These are phyloP conservation scores for Passer montanus DNA, from an alignment of 2,113 vertebrate species.

Conservation along the genomic window DNA sequence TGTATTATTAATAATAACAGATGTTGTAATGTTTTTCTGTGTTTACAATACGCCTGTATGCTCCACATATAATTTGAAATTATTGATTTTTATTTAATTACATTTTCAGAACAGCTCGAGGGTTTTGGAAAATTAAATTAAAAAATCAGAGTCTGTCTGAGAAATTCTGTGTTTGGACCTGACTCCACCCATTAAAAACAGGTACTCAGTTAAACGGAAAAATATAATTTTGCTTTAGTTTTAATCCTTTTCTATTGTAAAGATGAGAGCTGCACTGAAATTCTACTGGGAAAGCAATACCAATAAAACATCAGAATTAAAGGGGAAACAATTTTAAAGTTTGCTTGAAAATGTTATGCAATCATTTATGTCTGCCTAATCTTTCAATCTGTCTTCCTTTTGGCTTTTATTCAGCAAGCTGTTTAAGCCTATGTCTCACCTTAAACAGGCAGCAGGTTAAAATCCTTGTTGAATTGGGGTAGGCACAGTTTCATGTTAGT, in stretches of 20 bases:
- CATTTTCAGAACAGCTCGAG: not conserved
- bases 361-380: not conserved
- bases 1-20: not conserved
- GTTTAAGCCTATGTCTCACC: not conserved
- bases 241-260: not conserved
- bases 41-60: not conserved
- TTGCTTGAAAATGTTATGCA: not conserved
- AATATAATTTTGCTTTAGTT: not conserved
- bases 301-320: not conserved
- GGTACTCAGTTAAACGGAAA: not conserved
- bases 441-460: not conserved
- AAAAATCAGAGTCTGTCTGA: not conserved
- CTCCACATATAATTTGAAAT: not conserved
- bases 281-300: not conserved
- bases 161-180: not conserved
- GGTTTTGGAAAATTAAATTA: not conserved
- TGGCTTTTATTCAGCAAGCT: not conserved
- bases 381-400: not conserved
- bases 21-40: not conserved
- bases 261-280: not conserved
- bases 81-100: conserved; percentile 36
- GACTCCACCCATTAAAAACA: not conserved
- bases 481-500: not conserved
- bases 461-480: not conserved
- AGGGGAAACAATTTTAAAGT: not conserved